These are phyloP conservation scores for Drosophila aldrichi DNA, from an alignment of 2,888 invertebrate species.

Conservation along the genomic window DNA sequence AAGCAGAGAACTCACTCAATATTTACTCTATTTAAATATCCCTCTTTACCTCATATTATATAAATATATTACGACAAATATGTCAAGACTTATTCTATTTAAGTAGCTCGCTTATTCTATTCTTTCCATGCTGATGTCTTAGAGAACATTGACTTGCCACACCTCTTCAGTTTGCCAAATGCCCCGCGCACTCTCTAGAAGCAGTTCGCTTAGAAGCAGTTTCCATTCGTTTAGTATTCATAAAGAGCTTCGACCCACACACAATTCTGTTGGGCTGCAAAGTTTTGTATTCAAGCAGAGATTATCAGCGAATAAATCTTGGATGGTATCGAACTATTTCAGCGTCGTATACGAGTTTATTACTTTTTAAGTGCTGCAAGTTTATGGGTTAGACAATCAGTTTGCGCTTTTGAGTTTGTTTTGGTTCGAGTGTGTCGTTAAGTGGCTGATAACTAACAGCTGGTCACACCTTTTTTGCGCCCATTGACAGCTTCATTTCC, in stretches of 20 bases:
- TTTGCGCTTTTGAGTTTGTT: constrained; percentile 26
- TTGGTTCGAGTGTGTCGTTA: constrained; percentile 30
- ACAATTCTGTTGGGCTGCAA: background rate
- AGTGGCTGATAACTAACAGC: constrained; percentile 39
- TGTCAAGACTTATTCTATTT: background rate
- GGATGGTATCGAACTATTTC: background rate
- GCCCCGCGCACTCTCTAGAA: background rate
- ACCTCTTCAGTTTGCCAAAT: background rate
- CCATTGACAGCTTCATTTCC: constrained; percentile 71
- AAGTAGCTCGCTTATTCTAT: background rate
- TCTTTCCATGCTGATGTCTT: background rate
- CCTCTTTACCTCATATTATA: background rate
- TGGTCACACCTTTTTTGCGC: constrained; percentile 55
- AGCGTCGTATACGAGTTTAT: constrained; percentile 28
- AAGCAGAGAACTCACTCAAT: background rate
- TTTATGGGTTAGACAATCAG: constrained; percentile 37
- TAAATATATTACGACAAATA: background rate
- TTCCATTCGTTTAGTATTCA: background rate
- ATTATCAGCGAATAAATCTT: constrained; percentile 28
- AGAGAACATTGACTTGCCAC: no score
- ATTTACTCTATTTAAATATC: background rate
- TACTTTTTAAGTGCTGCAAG: constrained; percentile 22
- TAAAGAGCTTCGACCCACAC: background rate
- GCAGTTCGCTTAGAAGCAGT: background rate
- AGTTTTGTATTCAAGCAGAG: background rate